Evolutionary conservation across 2,888 invertebrate genomes (phyloP), one percentile per base, ranked within the genome.

Genomic region (Atrina japonica): DNA sequence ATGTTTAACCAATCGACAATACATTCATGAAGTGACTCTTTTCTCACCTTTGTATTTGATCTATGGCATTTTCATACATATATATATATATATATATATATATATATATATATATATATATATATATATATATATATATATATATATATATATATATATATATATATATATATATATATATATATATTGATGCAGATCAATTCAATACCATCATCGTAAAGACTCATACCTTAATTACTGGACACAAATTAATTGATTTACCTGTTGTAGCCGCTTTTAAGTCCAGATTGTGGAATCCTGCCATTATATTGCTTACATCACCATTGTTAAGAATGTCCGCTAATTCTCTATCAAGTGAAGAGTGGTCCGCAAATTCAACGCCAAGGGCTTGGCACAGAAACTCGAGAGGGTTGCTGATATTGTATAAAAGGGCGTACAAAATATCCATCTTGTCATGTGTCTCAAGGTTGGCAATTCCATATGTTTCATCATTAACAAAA

Each of bases 271-370:
- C n/a, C n/a, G n/a, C n/a, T n/a, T n/a, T n/a, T n/a, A n/a, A n/a
- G n/a, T n/a, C n/a, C n/a, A n/a, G n/a, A n/a, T 16, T 35, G 40
- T 56, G 14, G 40, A 56, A 21, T 9, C 25, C 35, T 9, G 40
- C 18, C 40, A 56, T 35, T 23, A 21, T 35, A 23, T 25, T 21
- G 5, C 16, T 30, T 35, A n/a, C n/a, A n/a, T 21, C 29, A 2
- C 45, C 29, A 21, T 61, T 23, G 3, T 25, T 61, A 6, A 61
- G 47, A 49, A 43, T 61, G 16, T 61, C 61, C 14, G 30, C 30
- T 21, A 61, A 35, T 35, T 61, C 61, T 23, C 41, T 43, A 16
- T 61, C 61, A 29, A 61, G 45, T 21, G 29, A n/a, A 47, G 30
- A 27, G 7, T 35, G 27, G 21, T 61, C 35, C 7, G 14, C 6